Percentiles rank a stretch among this genome's conserved stretches.
phyloP scores from a whole-genome alignment of 2,888 invertebrate species.

The Zhuqinia jingwanae region DNA sequence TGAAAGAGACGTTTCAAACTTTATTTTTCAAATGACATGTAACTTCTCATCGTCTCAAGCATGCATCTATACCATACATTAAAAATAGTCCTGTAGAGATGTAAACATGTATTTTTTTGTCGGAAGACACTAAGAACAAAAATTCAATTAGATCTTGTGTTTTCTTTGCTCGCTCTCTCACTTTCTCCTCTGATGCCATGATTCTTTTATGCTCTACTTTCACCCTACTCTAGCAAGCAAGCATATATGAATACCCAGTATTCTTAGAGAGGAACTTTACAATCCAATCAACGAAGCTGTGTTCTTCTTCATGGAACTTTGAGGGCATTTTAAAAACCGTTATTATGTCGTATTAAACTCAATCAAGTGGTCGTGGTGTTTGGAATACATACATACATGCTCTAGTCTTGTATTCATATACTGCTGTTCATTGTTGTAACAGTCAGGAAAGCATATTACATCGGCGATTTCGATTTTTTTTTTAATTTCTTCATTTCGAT shows the following conservation, averaged over 20 bases:
- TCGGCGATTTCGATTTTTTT: too few relatives aligned
- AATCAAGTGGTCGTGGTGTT: not conserved
- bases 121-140: conserved; percentile 19
- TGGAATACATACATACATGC: not conserved
- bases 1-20: too few relatives aligned
- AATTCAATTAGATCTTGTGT: conserved; percentile 54
- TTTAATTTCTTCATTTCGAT: too few relatives aligned
- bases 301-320: conserved; percentile 14
- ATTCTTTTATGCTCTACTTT: not conserved
- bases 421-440: too few relatives aligned
- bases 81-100: too few relatives aligned
- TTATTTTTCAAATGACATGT: too few relatives aligned
- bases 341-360: not conserved
- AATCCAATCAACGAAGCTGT: conserved; percentile 23
- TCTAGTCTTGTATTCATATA: too few relatives aligned
- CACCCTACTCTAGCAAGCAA: not conserved
- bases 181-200: not conserved
- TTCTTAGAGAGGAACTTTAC: not conserved
- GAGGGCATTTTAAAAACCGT: conserved; percentile 2
- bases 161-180: too few relatives aligned
- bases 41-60: too few relatives aligned
- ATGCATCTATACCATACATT: too few relatives aligned
- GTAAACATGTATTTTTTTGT: not conserved
- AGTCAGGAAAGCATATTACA: too few relatives aligned
- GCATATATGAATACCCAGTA: not conserved